Conservation (phyloP, 2,113 vertebrate genomes). For the Indicator maculatus region DNA sequence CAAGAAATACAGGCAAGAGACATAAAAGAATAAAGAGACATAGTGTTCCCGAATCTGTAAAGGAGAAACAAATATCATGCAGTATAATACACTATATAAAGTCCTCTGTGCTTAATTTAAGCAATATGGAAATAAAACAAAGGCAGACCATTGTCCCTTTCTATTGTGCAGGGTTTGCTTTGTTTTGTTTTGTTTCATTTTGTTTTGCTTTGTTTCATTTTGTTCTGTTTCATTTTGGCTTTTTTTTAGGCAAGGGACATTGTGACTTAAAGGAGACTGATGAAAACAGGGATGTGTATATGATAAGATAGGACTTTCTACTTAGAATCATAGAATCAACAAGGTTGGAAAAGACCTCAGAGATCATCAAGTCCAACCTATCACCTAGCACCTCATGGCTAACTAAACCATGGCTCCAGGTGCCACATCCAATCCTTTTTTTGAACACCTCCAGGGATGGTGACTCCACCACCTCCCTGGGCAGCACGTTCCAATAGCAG, state of each 20-base stretch:
- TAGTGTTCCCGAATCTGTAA: constrained; percentile 22
- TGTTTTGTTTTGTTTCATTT: background rate
- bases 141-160: constrained; percentile 5
- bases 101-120: constrained; percentile 16
- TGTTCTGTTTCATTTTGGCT: background rate
- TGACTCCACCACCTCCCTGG: too few species aligned
- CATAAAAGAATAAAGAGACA: constrained; percentile 28
- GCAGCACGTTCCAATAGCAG: too few species aligned
- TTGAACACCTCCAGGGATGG: too few species aligned
- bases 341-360: too few species aligned
- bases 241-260: background rate
- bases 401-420: too few species aligned
- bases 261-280: background rate
- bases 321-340: background rate
- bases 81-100: background rate
- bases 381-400: too few species aligned
- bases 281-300: background rate
- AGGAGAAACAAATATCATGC: constrained; percentile 33
- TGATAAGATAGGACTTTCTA: background rate
- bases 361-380: too few species aligned
- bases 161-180: background rate
- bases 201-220: background rate
- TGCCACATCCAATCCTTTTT: too few species aligned
- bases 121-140: background rate
- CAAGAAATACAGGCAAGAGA: constrained; percentile 40